Percentiles rank a stretch among this genome's conserved stretches.
These are phyloP conservation scores for Stenotaenia linearis DNA, from an alignment of 2,888 invertebrate genomes.

Conservation along the genomic window DNA sequence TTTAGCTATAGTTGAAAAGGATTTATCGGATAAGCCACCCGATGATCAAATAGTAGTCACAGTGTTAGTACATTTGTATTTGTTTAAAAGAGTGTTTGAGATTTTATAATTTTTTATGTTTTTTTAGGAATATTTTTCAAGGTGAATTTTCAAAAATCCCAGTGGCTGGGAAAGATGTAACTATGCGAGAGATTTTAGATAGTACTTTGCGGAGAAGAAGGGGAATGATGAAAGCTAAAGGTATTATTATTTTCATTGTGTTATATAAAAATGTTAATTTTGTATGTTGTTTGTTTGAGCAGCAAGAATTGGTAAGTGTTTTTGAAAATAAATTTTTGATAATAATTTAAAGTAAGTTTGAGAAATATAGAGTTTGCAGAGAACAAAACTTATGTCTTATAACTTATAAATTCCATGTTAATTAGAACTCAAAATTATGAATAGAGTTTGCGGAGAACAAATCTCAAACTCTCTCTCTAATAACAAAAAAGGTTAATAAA, in stretches of 20 bases:
- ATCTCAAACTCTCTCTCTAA: too few relatives aligned
- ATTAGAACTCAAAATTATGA: too few relatives aligned
- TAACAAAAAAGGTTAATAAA: too few relatives aligned
- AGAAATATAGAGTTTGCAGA: too few relatives aligned
- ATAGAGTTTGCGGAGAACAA: too few relatives aligned
- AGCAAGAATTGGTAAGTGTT: background rate
- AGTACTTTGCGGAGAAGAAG: conserved; percentile 38
- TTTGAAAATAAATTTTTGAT: too few relatives aligned
- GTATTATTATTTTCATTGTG: background rate
- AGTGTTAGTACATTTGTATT: conserved; percentile 45
- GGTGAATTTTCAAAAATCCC: conserved; percentile 44
- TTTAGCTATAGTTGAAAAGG: conserved; percentile 75
- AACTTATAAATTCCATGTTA: too few relatives aligned
- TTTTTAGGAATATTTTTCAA: conserved; percentile 16
- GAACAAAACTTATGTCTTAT: too few relatives aligned
- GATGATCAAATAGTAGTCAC: conserved; percentile 42
- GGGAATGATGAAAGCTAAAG: conserved; percentile 35
- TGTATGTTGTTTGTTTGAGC: background rate
- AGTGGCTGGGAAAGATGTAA: conserved; percentile 41
- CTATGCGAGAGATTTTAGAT: conserved; percentile 38
- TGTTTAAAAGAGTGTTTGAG: too few relatives aligned
- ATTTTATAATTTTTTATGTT: too few relatives aligned
- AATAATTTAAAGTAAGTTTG: too few relatives aligned
- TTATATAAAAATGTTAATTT: background rate
- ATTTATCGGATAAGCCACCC: conserved; percentile 3